These are phyloP conservation scores for Bagarius yarrelli DNA, from an alignment of 2,113 vertebrate genomes.

Conservation along the genomic window DNA sequence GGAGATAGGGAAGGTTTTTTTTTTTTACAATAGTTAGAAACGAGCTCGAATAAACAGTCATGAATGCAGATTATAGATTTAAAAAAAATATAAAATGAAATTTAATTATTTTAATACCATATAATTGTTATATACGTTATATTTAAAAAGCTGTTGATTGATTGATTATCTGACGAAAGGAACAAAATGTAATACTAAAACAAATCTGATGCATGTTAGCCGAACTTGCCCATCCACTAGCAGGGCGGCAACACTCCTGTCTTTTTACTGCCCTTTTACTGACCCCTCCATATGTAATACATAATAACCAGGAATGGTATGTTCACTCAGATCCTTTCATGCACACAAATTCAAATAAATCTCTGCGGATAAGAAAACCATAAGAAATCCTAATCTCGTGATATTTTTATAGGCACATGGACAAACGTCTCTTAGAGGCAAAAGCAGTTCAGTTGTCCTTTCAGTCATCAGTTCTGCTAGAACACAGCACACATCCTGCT, in stretches of 20 bases:
- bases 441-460: conserved; percentile 13
- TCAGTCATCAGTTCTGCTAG: neutral
- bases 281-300: neutral
- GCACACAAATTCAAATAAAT: neutral
- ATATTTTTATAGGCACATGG: neutral
- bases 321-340: neutral
- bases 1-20: conserved; percentile 55
- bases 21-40: conserved; percentile 43
- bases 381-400: conserved; percentile 5
- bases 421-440: neutral
- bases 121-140: too few species aligned
- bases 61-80: neutral
- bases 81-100: too few species aligned
- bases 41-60: neutral
- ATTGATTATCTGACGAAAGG: neutral
- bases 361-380: neutral
- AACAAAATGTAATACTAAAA: neutral
- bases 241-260: neutral
- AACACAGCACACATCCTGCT: conserved; percentile 9
- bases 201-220: neutral
- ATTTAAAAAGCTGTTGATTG: too few species aligned
- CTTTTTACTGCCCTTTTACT: neutral
- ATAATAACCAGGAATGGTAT: neutral
- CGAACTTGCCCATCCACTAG: neutral
- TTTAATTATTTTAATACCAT: too few species aligned